phyloP scores from a whole-genome alignment of 2,797 vertebrate genomes.

The Tarsius wallacei region DNA sequence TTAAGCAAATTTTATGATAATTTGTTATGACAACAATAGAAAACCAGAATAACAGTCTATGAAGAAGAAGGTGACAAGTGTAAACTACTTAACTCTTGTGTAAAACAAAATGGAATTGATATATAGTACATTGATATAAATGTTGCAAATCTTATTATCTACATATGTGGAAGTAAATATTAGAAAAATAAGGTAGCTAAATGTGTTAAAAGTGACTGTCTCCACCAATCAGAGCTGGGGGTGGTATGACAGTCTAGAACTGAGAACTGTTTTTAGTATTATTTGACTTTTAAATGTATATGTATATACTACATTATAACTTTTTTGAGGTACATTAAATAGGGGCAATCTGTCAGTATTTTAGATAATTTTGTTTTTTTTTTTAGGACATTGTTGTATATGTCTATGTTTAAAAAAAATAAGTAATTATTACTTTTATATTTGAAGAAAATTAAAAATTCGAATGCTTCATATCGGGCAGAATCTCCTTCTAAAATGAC shows the following conservation, averaged over 20 bases:
- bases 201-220: not conserved
- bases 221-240: not conserved
- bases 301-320: not conserved
- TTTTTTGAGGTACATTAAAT: not conserved
- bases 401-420: not conserved
- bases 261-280: not conserved
- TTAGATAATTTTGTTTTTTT: not conserved
- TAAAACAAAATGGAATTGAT: slow-evolving; percentile 37
- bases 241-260: not conserved
- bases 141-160: not conserved
- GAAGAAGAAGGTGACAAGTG: not conserved
- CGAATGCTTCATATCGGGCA: not conserved
- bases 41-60: not conserved
- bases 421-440: not conserved
- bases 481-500: not conserved
- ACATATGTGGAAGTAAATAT: slow-evolving; percentile 8
- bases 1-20: not conserved
- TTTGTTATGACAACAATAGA: not conserved
- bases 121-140: not conserved
- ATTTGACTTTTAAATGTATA: slow-evolving; percentile 46
- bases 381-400: not conserved
- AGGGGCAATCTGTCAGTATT: not conserved
- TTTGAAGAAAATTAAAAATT: not conserved
- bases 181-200: not conserved
- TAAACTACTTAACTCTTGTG: not conserved